These are phyloP conservation scores for Eristalinus aeneus DNA, from an alignment of 2,888 invertebrate species.

Conservation along the genomic window DNA sequence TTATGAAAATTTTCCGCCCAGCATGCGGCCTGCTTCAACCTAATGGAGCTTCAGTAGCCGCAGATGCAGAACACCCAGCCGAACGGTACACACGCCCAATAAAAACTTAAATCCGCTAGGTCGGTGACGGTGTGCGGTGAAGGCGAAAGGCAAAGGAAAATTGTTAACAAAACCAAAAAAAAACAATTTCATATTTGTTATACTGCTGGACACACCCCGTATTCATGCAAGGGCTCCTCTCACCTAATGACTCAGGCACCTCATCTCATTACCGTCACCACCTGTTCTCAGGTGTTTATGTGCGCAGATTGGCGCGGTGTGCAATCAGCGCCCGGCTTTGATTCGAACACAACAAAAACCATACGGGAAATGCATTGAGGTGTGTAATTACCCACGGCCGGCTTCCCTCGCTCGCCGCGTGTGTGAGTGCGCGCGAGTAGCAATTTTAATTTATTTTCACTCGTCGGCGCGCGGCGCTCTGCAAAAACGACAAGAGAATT, in stretches of 20 bases:
- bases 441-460: conserved; percentile 69
- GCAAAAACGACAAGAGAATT: conserved; percentile 48
- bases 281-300: conserved; percentile 69
- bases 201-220: conserved; percentile 28
- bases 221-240: conserved; percentile 2
- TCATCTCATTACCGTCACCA: conserved; percentile 70
- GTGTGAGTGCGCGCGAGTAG: conserved; percentile 35
- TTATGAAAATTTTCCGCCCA: not conserved
- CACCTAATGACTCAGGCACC: conserved; percentile 62
- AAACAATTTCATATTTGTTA: conserved; percentile 64
- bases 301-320: conserved; percentile 63
- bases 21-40: not conserved
- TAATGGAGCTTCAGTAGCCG: no score
- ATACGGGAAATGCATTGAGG: conserved; percentile 65
- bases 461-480: not conserved
- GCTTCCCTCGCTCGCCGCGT: conserved; percentile 26
- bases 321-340: conserved; percentile 51
- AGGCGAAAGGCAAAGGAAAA: conserved; percentile 5
- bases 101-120: conserved; percentile 8
- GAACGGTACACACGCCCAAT: not conserved
- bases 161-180: conserved; percentile 46
- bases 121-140: not conserved
- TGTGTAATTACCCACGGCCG: conserved; percentile 58
- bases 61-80: no score
- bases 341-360: conserved; percentile 44